Evolutionary conservation across 2,113 vertebrate species (phyloP).

Genomic region (Pogona vitticeps): DNA sequence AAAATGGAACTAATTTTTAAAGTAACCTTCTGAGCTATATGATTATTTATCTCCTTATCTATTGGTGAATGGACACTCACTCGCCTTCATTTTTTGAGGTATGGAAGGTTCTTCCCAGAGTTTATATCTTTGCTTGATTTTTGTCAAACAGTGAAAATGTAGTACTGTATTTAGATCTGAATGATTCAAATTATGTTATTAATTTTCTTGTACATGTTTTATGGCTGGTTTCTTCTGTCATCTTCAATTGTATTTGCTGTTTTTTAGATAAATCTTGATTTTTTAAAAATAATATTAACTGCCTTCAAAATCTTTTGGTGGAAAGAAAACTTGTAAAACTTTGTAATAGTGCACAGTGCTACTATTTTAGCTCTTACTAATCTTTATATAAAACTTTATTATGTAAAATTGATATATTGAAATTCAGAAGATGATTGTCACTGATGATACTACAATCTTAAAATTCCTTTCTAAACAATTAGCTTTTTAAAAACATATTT

Average conservation of each 20-base stretch:
- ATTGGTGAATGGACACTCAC: background rate
- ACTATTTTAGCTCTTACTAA: background rate
- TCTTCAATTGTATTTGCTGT: background rate
- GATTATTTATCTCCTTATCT: background rate
- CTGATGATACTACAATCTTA: conserved; percentile 28
- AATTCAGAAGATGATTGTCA: background rate
- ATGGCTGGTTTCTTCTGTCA: background rate
- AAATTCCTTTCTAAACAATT: conserved; percentile 51
- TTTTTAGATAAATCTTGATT: background rate
- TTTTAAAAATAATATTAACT: background rate
- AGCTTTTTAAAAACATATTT: conserved; percentile 76
- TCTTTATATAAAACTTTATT: background rate
- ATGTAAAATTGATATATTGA: background rate
- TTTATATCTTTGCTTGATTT: background rate
- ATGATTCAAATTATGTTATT: background rate
- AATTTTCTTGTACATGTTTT: background rate
- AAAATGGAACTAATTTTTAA: too few species aligned
- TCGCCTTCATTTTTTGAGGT: background rate
- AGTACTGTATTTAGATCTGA: background rate
- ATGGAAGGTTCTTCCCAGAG: background rate
- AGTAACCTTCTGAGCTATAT: too few species aligned
- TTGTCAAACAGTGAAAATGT: background rate
- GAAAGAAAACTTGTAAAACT: background rate
- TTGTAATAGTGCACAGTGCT: background rate
- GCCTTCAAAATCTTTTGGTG: background rate